Percentiles rank a stretch among this genome's conserved stretches.
Conservation (phyloP, 2,797 vertebrate genomes). For the Vipera latastei region DNA sequence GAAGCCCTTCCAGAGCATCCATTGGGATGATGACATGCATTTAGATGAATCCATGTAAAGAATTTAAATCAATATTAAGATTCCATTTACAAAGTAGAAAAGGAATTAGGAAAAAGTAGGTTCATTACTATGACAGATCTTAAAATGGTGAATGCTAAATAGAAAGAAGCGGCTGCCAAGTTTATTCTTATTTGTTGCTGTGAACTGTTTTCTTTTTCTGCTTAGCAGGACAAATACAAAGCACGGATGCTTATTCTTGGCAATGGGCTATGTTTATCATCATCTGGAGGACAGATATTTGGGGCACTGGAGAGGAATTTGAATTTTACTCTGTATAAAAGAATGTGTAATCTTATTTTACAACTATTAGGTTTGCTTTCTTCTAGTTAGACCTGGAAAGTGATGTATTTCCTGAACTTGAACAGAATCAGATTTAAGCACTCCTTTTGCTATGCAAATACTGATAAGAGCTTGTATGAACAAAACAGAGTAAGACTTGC, state of each 20-base stretch:
- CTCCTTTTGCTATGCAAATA: neutral
- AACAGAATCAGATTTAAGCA: neutral
- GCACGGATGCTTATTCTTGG: neutral
- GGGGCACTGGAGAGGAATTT: neutral
- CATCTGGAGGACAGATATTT: neutral
- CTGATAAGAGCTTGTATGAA: neutral
- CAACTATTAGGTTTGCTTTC: neutral
- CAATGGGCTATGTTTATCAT: neutral
- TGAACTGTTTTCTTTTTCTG: neutral
- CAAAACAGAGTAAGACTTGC: neutral
- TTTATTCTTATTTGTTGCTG: neutral
- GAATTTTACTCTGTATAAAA: neutral
- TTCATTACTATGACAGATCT: neutral
- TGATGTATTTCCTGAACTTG: neutral
- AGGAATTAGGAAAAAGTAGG: neutral
- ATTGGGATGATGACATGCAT: neutral
- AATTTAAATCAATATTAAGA: neutral
- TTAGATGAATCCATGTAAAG: neutral
- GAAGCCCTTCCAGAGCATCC: neutral
- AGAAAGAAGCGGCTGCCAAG: neutral
- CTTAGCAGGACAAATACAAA: neutral
- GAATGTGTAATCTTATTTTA: neutral
- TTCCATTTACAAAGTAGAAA: neutral
- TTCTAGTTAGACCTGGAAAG: neutral
- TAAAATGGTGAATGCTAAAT: neutral